Base-by-base conservation (phyloP, 2,797 vertebrate species). In the Typhlichthys subterraneus region DNA sequence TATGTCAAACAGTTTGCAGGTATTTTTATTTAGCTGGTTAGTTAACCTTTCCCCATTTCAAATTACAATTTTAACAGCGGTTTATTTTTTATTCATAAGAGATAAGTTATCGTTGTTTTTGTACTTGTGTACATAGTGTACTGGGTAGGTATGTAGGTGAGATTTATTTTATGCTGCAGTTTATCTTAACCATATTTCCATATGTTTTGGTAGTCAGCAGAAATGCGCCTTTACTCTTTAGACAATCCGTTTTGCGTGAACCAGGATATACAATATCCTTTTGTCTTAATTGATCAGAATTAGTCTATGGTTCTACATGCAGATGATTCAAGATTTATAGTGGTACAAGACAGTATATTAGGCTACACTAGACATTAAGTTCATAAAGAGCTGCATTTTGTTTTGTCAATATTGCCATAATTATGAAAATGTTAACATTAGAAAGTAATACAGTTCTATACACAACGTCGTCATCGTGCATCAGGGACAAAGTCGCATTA, bases 101-200 rank as follows among this genome's bases (percentile, higher is more conserved):
- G 2, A 38, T 38, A 38, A 59, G 23, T 31, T 48, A 19, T 75
- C 76, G 64, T 29, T 71, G 23, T 52, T 66, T 33, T 17, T 63
- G 47, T n/a, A 14, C 17, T 8, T 45, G 62, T 70, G 69, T 3
- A 23, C 63, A 55, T 17, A 57, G 71, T 63, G 46, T 66, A 29
- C 14, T 31, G 14, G 45, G 49, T 55, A 17, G 0, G 12, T 13
- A 0, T 54, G 53, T 55, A 50, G 0, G 0, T 38, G 33, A 38
- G 6, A 38, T 38, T 7, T 38, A 0, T 38, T 38, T 38, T 38
- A 38, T 38, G 33, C 33, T 38, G 6, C 33, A 38, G 8, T 38
- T 38, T 38, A 63, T 66, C 45, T 45, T 62, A 31, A 17, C 29
- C 42, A 53, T 61, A 62, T 31, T 61, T 60, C 45, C 19, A 33